phyloP scores from a whole-genome alignment of 2,113 vertebrate genomes.

The Naja naja region DNA sequence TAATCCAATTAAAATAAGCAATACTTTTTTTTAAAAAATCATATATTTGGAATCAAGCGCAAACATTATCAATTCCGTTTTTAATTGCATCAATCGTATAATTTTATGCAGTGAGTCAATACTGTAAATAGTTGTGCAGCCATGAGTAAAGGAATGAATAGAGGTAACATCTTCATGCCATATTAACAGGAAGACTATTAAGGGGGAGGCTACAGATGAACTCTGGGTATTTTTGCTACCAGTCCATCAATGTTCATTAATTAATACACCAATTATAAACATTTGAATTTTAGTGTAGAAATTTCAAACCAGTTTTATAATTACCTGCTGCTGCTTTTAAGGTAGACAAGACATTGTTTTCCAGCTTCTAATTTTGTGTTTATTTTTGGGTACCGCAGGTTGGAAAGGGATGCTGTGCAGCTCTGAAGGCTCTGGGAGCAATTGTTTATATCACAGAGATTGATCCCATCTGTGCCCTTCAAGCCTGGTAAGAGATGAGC shows the following conservation, averaged over 20 bases:
- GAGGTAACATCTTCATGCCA: background rate
- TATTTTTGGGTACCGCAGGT: constrained; percentile 69
- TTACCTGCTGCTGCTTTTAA: background rate
- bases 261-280: background rate
- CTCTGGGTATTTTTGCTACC: background rate
- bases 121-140: background rate
- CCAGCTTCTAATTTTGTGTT: background rate
- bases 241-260: background rate
- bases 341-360: background rate
- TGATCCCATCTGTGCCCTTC: constrained; percentile 96
- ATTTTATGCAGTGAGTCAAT: too few relatives aligned
- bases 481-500: constrained; percentile 86
- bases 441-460: constrained; percentile 97
- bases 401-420: constrained; percentile 95
- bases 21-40: background rate
- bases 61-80: background rate
- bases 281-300: background rate
- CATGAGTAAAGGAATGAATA: background rate
- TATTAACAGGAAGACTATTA: background rate
- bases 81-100: background rate
- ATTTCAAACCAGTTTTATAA: background rate
- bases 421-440: constrained; percentile 92
- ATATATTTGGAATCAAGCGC: background rate
- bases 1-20: background rate
- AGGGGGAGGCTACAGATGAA: background rate